These are phyloP conservation scores for Nesidiocoris tenuis DNA, from an alignment of 2,888 invertebrate species.

Conservation along the genomic window DNA sequence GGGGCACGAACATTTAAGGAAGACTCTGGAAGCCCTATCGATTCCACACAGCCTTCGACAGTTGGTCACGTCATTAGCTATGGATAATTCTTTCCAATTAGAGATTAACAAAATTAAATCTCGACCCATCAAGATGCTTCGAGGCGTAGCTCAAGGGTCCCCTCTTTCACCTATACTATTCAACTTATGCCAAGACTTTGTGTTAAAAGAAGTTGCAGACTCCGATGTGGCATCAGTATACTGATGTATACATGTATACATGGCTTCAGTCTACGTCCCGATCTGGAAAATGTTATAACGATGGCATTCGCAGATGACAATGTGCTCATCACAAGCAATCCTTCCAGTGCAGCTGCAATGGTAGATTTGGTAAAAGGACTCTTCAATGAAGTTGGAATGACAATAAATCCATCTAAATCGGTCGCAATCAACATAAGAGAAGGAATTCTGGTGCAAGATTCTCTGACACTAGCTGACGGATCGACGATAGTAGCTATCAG, in stretches of 20 bases:
- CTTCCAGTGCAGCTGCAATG: no score
- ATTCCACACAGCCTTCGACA: neutral
- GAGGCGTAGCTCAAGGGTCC: neutral
- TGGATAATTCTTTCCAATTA: neutral
- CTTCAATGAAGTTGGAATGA: no score
- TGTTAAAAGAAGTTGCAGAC: neutral
- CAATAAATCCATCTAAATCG: no score
- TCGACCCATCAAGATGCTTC: neutral
- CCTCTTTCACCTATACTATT: neutral
- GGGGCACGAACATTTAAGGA: neutral
- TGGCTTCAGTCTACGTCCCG: neutral
- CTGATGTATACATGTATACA: no score
- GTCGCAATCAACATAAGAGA: no score
- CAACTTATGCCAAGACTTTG: slow-evolving; percentile 6
- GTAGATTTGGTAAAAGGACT: no score
- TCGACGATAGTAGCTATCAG: no score
- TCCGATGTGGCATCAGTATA: neutral
- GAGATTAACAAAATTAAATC: neutral
- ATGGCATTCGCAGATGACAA: slow-evolving; percentile 7
- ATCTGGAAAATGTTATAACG: neutral
- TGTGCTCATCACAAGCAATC: neutral
- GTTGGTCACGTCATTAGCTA: neutral
- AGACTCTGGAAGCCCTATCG: neutral
- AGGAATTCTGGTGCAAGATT: no score
- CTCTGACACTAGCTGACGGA: no score